Base-by-base conservation (phyloP, 2,888 invertebrate genomes). In the Prenolepis imparis region DNA sequence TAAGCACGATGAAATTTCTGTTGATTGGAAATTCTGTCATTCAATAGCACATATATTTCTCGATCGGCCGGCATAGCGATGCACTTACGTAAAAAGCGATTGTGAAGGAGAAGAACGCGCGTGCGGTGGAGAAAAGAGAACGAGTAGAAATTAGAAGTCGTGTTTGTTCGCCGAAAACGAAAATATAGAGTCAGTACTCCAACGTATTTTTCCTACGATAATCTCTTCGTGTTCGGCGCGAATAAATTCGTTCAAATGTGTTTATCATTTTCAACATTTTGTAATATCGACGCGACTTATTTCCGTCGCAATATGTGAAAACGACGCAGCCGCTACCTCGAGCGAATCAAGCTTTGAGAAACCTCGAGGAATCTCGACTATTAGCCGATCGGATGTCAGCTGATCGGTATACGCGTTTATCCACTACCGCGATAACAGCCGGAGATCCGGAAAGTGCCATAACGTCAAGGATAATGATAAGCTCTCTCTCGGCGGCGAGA, bases 381-480 rank as follows among this genome's bases (percentile, higher is more conserved):
- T 8, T 3, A 28, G 28, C 3, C 28, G 28, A 36, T 55, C 21
- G 32, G 12, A 39, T 57, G 55, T 24, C 39, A 18, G 73, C 4
- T n/a, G 28, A 32, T 21, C 32, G 32, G 15, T 28, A 28, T 28
- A 28, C 12, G 24, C 15, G 28, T 57, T 57, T 78, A 78, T 24
- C 59, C 18, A 24, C 11, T 12, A 24, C 12, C 18, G 24, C 44
- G 78, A 78, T 59, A 78, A 78, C 78, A 78, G 32, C 78, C 57
- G 57, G 83, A 72, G 82, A 77, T 77, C 67, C 68, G 59, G 66
- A 28, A 73, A 78, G 36, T 70, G 84, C 80, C 82, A 55, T 81
- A 44, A 88, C 86, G 87, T 87, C 88, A 88, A 88, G 91, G 90
- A 92, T 91, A 90, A 90, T 87, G 92, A 91, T 91, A 92, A 92